phyloP scores from a whole-genome alignment of 2,888 invertebrate genomes.

The Calephelis perditalis region DNA sequence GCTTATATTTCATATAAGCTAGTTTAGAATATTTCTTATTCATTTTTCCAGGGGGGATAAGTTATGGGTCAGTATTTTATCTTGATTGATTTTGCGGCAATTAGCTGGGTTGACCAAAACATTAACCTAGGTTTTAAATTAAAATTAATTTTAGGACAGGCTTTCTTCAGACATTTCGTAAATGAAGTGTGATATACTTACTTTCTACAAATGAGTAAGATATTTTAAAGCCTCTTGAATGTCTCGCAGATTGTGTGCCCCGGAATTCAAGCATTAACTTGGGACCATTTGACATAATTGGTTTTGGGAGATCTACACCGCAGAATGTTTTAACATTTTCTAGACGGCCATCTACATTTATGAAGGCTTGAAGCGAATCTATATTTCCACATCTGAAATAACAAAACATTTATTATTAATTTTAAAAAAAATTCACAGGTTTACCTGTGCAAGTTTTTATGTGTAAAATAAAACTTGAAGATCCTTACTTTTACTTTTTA shows the following conservation, averaged over 20 bases:
- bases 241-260: conserved; percentile 86
- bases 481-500: too few relatives aligned
- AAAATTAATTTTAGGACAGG: too few relatives aligned
- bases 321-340: conserved; percentile 94
- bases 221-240: conserved; percentile 91
- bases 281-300: conserved; percentile 95
- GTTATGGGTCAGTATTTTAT: too few relatives aligned
- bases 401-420: conserved; percentile 28
- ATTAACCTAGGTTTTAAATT: too few relatives aligned
- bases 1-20: too few relatives aligned
- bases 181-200: conserved; percentile 66
- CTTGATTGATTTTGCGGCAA: too few relatives aligned
- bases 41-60: too few relatives aligned
- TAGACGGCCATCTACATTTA: conserved; percentile 88
- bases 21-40: too few relatives aligned
- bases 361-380: conserved; percentile 89
- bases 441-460: too few relatives aligned
- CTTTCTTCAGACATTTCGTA: not conserved
- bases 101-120: too few relatives aligned
- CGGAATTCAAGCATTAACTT: conserved; percentile 91
- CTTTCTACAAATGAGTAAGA: conserved; percentile 94
- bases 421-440: not conserved
- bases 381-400: conserved; percentile 85
- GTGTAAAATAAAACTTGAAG: too few relatives aligned
- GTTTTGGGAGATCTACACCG: conserved; percentile 88